Base-by-base conservation (phyloP, 2,797 vertebrate genomes). In the Chaunax sp. region DNA sequence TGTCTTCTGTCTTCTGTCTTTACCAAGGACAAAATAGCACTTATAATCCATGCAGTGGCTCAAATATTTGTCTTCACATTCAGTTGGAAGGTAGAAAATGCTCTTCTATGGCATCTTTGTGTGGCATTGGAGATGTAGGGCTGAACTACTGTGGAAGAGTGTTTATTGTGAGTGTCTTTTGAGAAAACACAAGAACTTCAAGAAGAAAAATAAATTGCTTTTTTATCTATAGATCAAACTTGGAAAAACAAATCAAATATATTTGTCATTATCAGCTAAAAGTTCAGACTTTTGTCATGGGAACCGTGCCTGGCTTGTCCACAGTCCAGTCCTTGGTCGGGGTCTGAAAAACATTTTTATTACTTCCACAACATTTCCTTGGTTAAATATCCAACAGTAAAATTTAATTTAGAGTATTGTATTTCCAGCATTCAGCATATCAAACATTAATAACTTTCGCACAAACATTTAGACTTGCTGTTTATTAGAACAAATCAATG, bases 401-500 rank as follows among this genome's bases (percentile, higher is more conserved):
- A 66, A 73, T 69, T 23, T 69, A 23, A 63, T 75, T 65, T 62
- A 51, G 37, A 30, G 54, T 64, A 71, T 56, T 25, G 41, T 46
- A 54, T 72, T 76, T 75, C 20, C 51, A 60, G 58, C 49, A 72
- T 70, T 68, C 66, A 73, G 47, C 16, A 49, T 28, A 63, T 47
- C 73, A 30, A 52, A 62, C 72, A 33, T 55, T 76, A 72, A 78
- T 80, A 74, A 69, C 65, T 67, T 79, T 73, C 63, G 52, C 70
- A 44, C 67, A 67, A 70, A 69, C 82, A 75, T 83, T 79, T 79
- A 74, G 64, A 64, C 51, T 49, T 4, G 44, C 57, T 72, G 41
- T 86, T 89, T 87, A 89, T 85, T 82, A 59, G 72, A 77, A 44
- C 72, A 77, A 87, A 89, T 88, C 85, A 80, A 88, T 77, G 71